phyloP scores from a whole-genome alignment of 2,888 invertebrate genomes.

The Acholoe squamosa region DNA sequence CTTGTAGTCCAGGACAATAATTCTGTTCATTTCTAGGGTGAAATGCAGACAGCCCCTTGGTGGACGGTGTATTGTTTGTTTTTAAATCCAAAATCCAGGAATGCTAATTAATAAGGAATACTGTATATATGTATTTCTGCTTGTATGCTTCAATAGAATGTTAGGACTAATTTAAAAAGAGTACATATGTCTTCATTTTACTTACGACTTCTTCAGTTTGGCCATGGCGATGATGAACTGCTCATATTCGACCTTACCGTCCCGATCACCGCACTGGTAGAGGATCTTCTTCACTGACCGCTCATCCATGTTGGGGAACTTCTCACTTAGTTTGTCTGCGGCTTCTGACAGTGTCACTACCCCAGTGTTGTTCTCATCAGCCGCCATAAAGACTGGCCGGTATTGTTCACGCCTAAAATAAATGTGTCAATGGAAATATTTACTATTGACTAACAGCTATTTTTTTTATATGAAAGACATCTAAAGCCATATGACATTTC shows the following conservation, averaged over 20 bases:
- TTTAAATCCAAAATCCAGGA: no score
- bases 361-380: slow-evolving; percentile 36
- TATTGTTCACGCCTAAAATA: neutral
- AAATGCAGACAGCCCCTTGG: no score
- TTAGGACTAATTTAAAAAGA: no score
- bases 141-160: no score
- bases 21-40: no score
- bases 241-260: neutral
- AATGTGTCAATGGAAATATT: neutral
- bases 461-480: no score
- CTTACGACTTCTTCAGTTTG: neutral
- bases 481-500: no score
- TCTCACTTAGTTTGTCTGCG: neutral
- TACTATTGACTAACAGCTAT: no score
- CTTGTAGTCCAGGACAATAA: no score
- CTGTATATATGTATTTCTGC: no score
- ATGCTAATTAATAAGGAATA: no score
- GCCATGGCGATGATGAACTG: neutral
- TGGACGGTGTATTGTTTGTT: no score
- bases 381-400: neutral
- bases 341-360: slow-evolving; percentile 25
- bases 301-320: slow-evolving; percentile 44
- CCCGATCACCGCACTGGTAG: neutral
- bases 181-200: neutral
- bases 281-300: neutral